Base-by-base conservation (phyloP, 2,888 invertebrate genomes). In the Lobophora halterata region DNA sequence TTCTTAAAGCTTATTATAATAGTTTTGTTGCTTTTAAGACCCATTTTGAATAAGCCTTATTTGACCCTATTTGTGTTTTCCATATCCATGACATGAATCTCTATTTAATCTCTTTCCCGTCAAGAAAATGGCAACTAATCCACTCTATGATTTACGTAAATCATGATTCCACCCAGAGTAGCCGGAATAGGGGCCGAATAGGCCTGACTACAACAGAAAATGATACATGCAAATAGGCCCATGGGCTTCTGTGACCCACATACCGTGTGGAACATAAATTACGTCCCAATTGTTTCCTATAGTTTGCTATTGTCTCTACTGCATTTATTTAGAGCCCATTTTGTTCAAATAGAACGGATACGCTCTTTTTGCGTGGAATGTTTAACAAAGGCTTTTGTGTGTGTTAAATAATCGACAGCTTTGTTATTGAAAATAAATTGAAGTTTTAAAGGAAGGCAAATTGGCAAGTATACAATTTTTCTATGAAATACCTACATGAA, bases 281-380 rank as follows among this genome's bases (percentile, higher is more conserved):
- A 73, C 67, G 41, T 45, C 60, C 59, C 79, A 80, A 80, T 82
- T 81, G 80, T 80, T 81, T 81, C 70, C 72, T 71, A 72, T 73
- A 65, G 60, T 56, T 47, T 52, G 51, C 68, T 62, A 71, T 78
- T 72, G 72, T 62, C 58, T 62, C 56, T 51, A 61, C 56, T 61
- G 66, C 61, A 60, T 55, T 63, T 59, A 64, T 63, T 60, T 62
- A 58, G 55, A 39, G 54, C 55, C 52, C 49, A 65, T 67, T 69
- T 60, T 58, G 62, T 61, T 49, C 57, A 68, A 65, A 44, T 48
- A 38, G 39, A 40, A 19, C 31, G 39, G 37, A 32, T 43, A 36
- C 16, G 28, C 40, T 25, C 35, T 49, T 49, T 52, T 49, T 45
- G 48, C 37, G 8, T 38, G 39, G 39, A 27, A n/a, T 27, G 27